Conservation (phyloP, 2,113 vertebrate genomes). For the Chitala chitala region DNA sequence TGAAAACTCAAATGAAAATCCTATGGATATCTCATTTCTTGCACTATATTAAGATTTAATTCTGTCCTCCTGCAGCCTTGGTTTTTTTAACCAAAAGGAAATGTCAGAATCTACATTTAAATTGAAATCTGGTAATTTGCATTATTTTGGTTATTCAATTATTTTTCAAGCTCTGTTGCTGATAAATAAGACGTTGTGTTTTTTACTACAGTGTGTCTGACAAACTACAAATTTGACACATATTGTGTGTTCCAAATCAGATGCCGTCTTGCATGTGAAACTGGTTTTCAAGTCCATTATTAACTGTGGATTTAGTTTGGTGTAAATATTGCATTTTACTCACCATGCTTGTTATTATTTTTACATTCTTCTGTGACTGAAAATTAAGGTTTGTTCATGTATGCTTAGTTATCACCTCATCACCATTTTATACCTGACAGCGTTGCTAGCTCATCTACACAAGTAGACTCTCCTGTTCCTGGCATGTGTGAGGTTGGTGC, state of each 20-base stretch:
- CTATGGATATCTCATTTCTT: constrained; percentile 9
- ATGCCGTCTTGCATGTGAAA: neutral
- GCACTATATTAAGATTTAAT: constrained; percentile 19
- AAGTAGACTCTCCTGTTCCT: too few relatives aligned
- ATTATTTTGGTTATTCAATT: constrained; percentile 60
- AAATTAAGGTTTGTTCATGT: too few relatives aligned
- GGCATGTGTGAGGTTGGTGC: too few relatives aligned
- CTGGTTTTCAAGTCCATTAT: neutral
- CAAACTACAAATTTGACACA: neutral
- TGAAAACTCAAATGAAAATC: constrained; percentile 10
- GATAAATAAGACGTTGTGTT: constrained; percentile 21
- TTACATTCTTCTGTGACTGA: too few relatives aligned
- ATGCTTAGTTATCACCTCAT: too few relatives aligned
- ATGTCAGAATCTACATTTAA: constrained; percentile 69
- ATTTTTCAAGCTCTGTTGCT: constrained; percentile 29
- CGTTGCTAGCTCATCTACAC: too few relatives aligned
- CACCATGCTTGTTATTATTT: too few relatives aligned
- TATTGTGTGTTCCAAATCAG: neutral
- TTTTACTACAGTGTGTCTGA: neutral
- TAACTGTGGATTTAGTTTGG: too few relatives aligned
- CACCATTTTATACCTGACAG: too few relatives aligned
- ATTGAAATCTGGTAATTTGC: constrained; percentile 57
- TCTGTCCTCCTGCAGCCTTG: constrained; percentile 8
- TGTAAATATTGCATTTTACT: too few relatives aligned
- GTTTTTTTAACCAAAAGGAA: constrained; percentile 38